phyloP scores from a whole-genome alignment of 2,888 invertebrate species.

The Apodemia duryi region DNA sequence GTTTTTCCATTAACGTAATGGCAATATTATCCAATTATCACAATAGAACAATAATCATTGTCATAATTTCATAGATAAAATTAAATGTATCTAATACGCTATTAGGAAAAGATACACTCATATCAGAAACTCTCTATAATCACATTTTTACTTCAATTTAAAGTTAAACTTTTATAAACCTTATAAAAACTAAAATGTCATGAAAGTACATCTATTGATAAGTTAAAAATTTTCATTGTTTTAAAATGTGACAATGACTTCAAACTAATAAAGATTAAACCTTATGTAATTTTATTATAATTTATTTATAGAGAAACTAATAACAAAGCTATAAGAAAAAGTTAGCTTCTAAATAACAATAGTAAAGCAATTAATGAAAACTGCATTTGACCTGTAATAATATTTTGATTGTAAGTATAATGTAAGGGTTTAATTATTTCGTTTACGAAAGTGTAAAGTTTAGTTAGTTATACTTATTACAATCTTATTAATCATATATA shows the following conservation, averaged over 20 bases:
- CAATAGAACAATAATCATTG: background rate
- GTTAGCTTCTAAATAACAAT: too few relatives aligned
- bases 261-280: background rate
- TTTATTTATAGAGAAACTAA: background rate
- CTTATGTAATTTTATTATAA: background rate
- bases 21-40: background rate
- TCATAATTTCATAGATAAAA: constrained; percentile 1
- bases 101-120: background rate
- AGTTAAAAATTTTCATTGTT: background rate
- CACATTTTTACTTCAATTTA: background rate
- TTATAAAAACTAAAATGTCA: background rate
- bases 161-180: background rate
- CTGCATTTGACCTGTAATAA: too few relatives aligned
- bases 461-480: too few relatives aligned
- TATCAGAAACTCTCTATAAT: background rate
- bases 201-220: background rate
- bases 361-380: too few relatives aligned
- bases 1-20: background rate
- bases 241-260: background rate
- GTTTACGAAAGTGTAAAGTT: too few relatives aligned
- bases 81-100: background rate
- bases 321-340: background rate
- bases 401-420: too few relatives aligned
- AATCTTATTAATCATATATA: too few relatives aligned
- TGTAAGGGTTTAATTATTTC: too few relatives aligned